Evolutionary conservation across 1,140 invertebrate species (phyloP), one percentile per base, ranked within the genome.

Genomic region (Zaprionus ornatus): DNA sequence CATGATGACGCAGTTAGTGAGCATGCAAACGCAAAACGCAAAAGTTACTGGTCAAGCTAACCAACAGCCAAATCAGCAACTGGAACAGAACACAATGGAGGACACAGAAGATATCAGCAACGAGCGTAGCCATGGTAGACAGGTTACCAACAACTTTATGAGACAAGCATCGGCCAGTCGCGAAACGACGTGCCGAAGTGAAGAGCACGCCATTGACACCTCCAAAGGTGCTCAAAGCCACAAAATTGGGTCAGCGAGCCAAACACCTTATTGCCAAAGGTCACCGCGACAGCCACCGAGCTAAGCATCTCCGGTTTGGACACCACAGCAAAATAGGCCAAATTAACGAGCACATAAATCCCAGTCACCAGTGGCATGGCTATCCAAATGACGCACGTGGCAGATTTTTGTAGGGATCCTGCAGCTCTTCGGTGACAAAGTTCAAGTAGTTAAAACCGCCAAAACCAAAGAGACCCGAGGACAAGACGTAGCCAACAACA

Each of bases 381-480:
- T 79, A 98, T 97, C 95, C 96, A 97, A 87, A 98, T 97, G 2
- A n/a, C n/a, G 97, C 97, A 29, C 96, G 94, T 7, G 97, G 97
- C 21, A 98, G 93, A 93, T 98, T 97, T 93, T 97, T 97, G 92
- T 62, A 94, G 12, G 94, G n/a, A n/a, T n/a, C n/a, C n/a, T n/a
- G n/a, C n/a, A n/a, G n/a, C n/a, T n/a, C n/a, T n/a, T n/a, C n/a
- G 56, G 61, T 98, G 32, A 99, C 97, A 93, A 98, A 98, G 93
- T 98, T 98, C 45, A 98, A 94, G 92, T 97, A 98, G 92, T 98
- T 98, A 97, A 97, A 99, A 48, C 98, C 98, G 56, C 98, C 97
- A 92, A 99, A 99, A n/a, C 98, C 98, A 94, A 99, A 99, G 1
- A 99, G 94, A n/a, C 98, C 98, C 0, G 97, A 97, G 92, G 98